Conservation (phyloP, 1,140 invertebrate genomes). For the Drosophila erecta region DNA sequence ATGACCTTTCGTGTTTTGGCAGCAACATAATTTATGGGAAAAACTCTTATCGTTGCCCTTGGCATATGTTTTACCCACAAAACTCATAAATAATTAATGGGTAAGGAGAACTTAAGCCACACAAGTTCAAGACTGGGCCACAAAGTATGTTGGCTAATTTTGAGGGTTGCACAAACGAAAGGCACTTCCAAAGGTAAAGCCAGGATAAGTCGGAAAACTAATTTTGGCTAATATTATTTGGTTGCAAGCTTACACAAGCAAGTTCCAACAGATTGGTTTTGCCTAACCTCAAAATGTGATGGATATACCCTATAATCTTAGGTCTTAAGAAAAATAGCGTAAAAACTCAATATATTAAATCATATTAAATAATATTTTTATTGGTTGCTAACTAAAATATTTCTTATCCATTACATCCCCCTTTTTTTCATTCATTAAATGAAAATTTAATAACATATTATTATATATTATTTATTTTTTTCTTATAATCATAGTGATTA, state of each 20-base stretch:
- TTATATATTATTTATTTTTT: no score
- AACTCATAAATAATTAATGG: slow-evolving; percentile 60
- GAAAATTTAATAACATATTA: no score
- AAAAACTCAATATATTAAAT: no score
- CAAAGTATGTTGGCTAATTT: slow-evolving; percentile 14
- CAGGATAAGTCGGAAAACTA: slow-evolving; percentile 6
- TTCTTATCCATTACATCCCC: no score
- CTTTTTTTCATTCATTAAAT: no score
- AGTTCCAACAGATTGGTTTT: background rate
- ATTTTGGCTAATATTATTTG: slow-evolving; percentile 6
- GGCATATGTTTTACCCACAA: slow-evolving; percentile 37
- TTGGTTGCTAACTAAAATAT: background rate
- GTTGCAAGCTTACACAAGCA: background rate
- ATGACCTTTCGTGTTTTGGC: slow-evolving; percentile 55
- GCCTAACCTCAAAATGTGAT: background rate
- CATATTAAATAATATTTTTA: no score
- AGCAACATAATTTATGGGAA: slow-evolving; percentile 50
- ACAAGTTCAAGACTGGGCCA: slow-evolving; percentile 42
- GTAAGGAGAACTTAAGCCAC: slow-evolving; percentile 16
- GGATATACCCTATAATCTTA: background rate
- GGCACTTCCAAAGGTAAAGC: background rate
- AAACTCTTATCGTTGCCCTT: slow-evolving; percentile 48
- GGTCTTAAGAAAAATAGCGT: no score
- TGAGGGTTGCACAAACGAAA: background rate
- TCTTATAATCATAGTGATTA: no score